A percentile compares a stretch with the other conserved stretches of the same genome.
Evolutionary conservation across 2,888 invertebrate genomes (phyloP).

Genomic region (Tenthredo mesomela): DNA sequence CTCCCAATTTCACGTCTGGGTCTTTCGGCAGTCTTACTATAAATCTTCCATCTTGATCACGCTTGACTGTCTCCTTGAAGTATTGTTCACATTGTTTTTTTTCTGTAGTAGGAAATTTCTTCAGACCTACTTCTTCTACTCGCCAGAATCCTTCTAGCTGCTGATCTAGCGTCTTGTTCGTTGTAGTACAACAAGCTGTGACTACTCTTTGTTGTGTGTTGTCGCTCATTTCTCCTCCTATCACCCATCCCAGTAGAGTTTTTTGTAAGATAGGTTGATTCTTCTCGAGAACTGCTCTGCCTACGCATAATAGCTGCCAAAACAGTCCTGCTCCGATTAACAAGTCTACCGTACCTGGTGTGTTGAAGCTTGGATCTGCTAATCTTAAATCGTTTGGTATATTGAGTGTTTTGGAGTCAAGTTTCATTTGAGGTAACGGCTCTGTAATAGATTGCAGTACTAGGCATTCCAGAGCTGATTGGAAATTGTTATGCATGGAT

Average conservation of each 20-base stretch:
- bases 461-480: not conserved
- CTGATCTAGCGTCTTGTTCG: too few relatives aligned
- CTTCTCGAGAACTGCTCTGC: not conserved
- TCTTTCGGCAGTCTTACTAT: too few relatives aligned
- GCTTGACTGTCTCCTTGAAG: too few relatives aligned
- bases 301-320: not conserved
- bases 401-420: not conserved
- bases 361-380: not conserved
- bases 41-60: too few relatives aligned
- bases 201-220: too few relatives aligned
- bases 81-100: too few relatives aligned
- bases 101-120: too few relatives aligned
- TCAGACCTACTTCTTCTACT: too few relatives aligned
- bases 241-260: constrained; percentile 24
- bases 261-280: constrained; percentile 6
- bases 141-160: too few relatives aligned
- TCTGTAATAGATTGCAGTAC: not conserved
- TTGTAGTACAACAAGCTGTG: too few relatives aligned
- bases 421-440: not conserved
- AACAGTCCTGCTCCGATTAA: not conserved
- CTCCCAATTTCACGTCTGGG: too few relatives aligned
- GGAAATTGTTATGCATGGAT: not conserved
- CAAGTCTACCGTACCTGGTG: not conserved
- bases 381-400: not conserved
- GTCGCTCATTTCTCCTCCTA: constrained; percentile 10